Base-by-base conservation (phyloP, 2,797 vertebrate species). In the Micrastur ruficollis region DNA sequence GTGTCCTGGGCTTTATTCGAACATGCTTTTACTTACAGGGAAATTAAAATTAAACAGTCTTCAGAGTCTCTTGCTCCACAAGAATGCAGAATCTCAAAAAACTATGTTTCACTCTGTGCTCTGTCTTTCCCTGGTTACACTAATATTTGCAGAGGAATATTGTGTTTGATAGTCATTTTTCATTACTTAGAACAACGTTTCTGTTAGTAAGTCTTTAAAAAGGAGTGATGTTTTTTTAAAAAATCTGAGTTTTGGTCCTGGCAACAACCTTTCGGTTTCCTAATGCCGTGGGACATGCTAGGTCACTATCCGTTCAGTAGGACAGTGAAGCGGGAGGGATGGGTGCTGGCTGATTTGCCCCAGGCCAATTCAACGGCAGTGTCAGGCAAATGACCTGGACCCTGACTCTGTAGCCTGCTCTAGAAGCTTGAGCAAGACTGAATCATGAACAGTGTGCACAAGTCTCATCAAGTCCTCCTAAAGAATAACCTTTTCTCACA, bases 81-180 rank as follows among this genome's bases (percentile, higher is more conserved):
- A 61, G 58, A 85, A 89, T 49, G 20, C 32, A 81, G 38, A 71
- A 81, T 34, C 32, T 88, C 49, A 76, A 81, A 83, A 93, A 74
- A 36, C 3, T 1, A 40, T 27, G 36, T 63, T 86, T 81, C 1
- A 2, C 9, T 81, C 27, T 1, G 0, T 61, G 40, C 23, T 81
- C 23, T 52, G 49, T 26, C 58, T 91, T 86, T 76, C 10, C 29
- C 42, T 38, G 14, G 10, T 62, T 75, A 21, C 8, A 1, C 34
- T 67, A 86, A 63, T 84, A 84, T 75, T 95, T 88, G 47, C 25
- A 21, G 36, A 58, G 31, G 23, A 86, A 52, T 67, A 50, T 44
- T 82, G 19, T 29, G 12, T 68, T 85, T 86, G 47, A 59, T 44
- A 68, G 87, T n/a, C 31, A 50, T 70, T 82, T 90, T 59, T 73